These are phyloP conservation scores for Crax fasciolata DNA, from an alignment of 2,797 vertebrate genomes.

Conservation along the genomic window DNA sequence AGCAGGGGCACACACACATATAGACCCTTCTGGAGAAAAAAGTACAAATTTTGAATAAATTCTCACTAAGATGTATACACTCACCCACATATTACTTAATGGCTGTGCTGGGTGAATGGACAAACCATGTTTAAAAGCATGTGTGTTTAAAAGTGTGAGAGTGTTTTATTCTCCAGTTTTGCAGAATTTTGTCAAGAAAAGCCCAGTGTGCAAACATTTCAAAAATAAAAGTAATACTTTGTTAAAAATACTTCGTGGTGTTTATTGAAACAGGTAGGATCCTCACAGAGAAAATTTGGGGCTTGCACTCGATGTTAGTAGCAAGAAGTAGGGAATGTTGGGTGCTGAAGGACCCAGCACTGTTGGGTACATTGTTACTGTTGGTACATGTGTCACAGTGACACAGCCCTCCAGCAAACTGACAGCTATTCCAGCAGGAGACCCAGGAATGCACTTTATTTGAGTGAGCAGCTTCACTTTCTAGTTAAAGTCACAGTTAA, in stretches of 20 bases:
- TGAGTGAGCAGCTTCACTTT: conserved; percentile 63
- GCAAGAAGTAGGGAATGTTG: neutral
- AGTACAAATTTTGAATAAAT: neutral
- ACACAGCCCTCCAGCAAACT: conserved; percentile 32
- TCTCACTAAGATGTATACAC: neutral
- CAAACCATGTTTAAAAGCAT: neutral
- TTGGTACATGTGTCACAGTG: conserved; percentile 15
- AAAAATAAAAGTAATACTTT: neutral
- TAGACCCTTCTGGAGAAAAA: conserved; percentile 30
- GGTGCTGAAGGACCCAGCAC: neutral
- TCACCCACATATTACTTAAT: neutral
- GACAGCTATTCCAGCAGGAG: conserved; percentile 66
- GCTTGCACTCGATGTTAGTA: neutral
- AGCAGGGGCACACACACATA: conserved; percentile 6
- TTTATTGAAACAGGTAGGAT: neutral
- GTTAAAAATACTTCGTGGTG: neutral
- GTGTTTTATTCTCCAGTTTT: neutral
- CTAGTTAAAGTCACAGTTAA: conserved; percentile 74
- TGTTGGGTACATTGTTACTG: neutral
- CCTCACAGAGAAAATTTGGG: neutral
- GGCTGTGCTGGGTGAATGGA: neutral
- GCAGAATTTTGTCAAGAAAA: neutral
- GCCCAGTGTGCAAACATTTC: neutral
- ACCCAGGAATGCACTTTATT: conserved; percentile 57
- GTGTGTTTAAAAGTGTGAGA: neutral